Percentiles rank a stretch among this genome's conserved stretches.
phyloP scores from a whole-genome alignment of 1,140 invertebrate genomes.

The Diachasma alloeum region DNA sequence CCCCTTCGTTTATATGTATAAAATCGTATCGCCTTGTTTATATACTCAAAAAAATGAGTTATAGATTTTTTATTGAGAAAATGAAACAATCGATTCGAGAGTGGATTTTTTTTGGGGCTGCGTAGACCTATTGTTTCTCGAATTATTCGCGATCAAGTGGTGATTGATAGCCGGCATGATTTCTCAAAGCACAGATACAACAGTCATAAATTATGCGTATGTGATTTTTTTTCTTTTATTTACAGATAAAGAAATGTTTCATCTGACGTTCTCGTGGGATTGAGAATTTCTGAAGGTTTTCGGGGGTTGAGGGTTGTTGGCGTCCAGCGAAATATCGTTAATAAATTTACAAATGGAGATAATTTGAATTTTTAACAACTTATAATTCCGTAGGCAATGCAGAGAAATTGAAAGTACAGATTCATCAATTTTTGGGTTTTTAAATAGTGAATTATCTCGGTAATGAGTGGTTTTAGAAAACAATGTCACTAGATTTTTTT shows the following conservation, averaged over 20 bases:
- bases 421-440: no score
- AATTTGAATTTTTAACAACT: not conserved
- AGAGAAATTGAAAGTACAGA: no score
- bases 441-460: no score
- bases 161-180: not conserved
- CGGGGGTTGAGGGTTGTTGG: no score
- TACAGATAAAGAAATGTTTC: not conserved
- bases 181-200: not conserved
- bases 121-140: no score
- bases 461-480: no score
- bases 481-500: no score
- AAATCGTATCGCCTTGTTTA: constrained; percentile 6
- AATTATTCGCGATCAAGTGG: not conserved
- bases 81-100: no score
- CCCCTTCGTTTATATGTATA: not conserved
- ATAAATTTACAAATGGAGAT: not conserved
- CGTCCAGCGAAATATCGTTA: not conserved
- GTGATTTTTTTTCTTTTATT: not conserved
- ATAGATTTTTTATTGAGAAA: no score
- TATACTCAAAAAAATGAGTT: not conserved
- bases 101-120: no score
- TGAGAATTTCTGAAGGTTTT: not conserved
- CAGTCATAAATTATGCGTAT: constrained; percentile 4
- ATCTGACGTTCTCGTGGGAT: not conserved
- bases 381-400: not conserved